Evolutionary conservation across 2,113 vertebrate genomes (phyloP).

Genomic region (Salvelinus fontinalis): DNA sequence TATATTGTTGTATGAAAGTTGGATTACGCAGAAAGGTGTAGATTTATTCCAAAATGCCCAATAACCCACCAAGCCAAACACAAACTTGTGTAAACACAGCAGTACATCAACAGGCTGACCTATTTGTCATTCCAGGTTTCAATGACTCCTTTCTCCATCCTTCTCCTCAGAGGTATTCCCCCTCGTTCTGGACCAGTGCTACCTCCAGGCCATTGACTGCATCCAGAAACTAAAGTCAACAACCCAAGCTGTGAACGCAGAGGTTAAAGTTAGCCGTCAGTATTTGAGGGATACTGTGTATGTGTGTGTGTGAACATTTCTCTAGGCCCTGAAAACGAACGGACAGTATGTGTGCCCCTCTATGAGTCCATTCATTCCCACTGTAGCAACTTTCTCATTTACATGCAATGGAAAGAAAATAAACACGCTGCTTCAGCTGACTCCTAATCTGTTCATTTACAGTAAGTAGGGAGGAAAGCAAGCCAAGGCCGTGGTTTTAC

Average conservation of each 20-base stretch:
- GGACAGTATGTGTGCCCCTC: slow-evolving; percentile 57
- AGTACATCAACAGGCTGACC: slow-evolving; percentile 73
- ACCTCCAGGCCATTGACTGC: slow-evolving; percentile 79
- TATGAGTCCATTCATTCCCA: slow-evolving; percentile 70
- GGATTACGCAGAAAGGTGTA: slow-evolving; percentile 69
- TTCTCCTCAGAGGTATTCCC: slow-evolving; percentile 77
- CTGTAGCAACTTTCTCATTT: slow-evolving; percentile 59
- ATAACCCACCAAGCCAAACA: slow-evolving; percentile 75
- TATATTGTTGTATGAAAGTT: slow-evolving; percentile 68
- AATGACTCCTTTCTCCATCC: slow-evolving; percentile 77
- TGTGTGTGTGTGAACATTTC: slow-evolving; percentile 61
- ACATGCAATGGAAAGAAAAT: slow-evolving; percentile 76
- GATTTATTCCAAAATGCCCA: slow-evolving; percentile 79
- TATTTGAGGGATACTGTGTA: slow-evolving; percentile 50
- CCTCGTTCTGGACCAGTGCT: slow-evolving; percentile 77
- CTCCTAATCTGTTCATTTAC: slow-evolving; percentile 68
- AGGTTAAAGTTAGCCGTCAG: slow-evolving; percentile 76
- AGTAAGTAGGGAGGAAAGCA: slow-evolving; percentile 58
- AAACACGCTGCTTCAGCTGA: slow-evolving; percentile 46
- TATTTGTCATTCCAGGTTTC: slow-evolving; percentile 78
- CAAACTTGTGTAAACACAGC: slow-evolving; percentile 75
- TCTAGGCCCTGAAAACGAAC: slow-evolving; percentile 58
- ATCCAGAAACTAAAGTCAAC: slow-evolving; percentile 77
- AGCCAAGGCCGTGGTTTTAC: slow-evolving; percentile 30
- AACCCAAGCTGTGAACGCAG: slow-evolving; percentile 66